Conservation (phyloP, 1,140 invertebrate genomes). For the Caenorhabditis brenneri region DNA sequence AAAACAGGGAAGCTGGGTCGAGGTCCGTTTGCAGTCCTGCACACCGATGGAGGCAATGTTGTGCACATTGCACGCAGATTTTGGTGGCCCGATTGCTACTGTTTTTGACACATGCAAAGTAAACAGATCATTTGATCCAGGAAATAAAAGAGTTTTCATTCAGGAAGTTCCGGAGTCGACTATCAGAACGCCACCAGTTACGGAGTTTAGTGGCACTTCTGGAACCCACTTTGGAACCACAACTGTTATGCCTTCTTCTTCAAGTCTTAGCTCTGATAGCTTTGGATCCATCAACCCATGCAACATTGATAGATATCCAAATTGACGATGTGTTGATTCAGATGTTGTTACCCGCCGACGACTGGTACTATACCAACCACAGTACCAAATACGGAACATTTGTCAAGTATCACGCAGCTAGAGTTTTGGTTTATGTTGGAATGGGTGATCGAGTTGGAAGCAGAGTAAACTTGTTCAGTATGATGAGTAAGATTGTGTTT, state of each 20-base stretch:
- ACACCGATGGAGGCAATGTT: constrained; percentile 76
- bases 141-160: not conserved
- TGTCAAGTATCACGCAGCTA: constrained; percentile 79
- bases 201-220: constrained; percentile 66
- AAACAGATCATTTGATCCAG: not conserved
- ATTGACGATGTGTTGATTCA: constrained; percentile 78
- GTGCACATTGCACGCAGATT: constrained; percentile 78
- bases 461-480: constrained; percentile 75
- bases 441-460: constrained; percentile 74
- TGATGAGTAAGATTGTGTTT: constrained; percentile 61
- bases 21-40: constrained; percentile 65
- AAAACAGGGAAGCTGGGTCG: constrained; percentile 77
- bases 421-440: constrained; percentile 77
- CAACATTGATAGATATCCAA: constrained; percentile 75
- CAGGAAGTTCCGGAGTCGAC: constrained; percentile 64
- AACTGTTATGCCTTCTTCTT: constrained; percentile 78
- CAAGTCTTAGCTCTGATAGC: constrained; percentile 78
- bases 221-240: constrained; percentile 71
- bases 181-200: constrained; percentile 63
- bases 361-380: constrained; percentile 81
- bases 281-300: constrained; percentile 75
- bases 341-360: constrained; percentile 78
- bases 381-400: constrained; percentile 78
- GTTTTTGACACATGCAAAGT: constrained; percentile 56
- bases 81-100: constrained; percentile 58